Conservation (phyloP, 2,888 invertebrate species). For the Apotomis betuletana region DNA sequence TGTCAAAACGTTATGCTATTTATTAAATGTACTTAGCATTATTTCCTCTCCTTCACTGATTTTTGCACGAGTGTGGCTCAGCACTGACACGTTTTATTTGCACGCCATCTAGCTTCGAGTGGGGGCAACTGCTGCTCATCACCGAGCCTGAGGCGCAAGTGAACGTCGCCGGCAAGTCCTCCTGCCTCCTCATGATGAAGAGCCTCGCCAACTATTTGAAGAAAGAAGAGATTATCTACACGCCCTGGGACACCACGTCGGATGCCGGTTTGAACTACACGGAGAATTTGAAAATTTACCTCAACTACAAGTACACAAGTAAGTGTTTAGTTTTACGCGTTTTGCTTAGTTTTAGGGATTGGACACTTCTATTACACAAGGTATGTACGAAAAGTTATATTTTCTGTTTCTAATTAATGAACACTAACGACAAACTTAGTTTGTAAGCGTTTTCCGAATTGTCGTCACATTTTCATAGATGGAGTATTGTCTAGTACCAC, state of each 20-base stretch:
- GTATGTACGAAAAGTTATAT: background rate
- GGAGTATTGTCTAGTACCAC: conserved; percentile 43
- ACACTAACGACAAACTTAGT: background rate
- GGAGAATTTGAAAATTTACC: conserved; percentile 85
- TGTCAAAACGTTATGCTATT: no score
- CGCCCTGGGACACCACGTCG: conserved; percentile 85
- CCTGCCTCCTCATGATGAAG: conserved; percentile 90
- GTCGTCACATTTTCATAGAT: conserved; percentile 37
- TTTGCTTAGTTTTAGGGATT: conserved; percentile 17
- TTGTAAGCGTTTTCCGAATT: background rate
- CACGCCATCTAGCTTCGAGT: conserved; percentile 85
- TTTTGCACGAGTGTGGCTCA: conserved; percentile 65
- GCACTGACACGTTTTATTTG: conserved; percentile 69
- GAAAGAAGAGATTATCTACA: conserved; percentile 73
- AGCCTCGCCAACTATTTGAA: conserved; percentile 85
- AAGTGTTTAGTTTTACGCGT: conserved; percentile 65
- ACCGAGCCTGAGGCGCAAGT: conserved; percentile 88
- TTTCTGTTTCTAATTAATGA: background rate
- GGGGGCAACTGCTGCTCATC: conserved; percentile 88
- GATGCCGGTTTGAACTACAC: conserved; percentile 82
- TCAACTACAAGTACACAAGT: conserved; percentile 88
- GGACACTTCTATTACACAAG: background rate
- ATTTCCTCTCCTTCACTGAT: conserved; percentile 49
- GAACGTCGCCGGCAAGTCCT: conserved; percentile 86
- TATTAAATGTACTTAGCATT: background rate